Evolutionary conservation across 2,113 vertebrate species (phyloP).

Genomic region (Pachycephala philippinensis): DNA sequence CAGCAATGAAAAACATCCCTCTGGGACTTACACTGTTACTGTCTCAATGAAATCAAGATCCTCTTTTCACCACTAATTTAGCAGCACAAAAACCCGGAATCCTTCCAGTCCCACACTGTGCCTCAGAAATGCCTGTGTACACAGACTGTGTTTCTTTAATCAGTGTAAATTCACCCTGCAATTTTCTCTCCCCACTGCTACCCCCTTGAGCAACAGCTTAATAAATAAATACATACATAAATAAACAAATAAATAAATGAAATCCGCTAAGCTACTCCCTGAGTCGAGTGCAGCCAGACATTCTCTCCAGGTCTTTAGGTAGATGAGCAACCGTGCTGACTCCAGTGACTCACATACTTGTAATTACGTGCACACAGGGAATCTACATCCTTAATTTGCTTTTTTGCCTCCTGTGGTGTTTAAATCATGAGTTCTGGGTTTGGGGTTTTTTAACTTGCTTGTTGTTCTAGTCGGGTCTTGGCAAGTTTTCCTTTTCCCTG

Average conservation of each 20-base stretch:
- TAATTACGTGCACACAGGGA: conserved; percentile 63
- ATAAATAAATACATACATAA: background rate
- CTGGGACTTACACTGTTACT: conserved; percentile 17
- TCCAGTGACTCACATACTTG: conserved; percentile 52
- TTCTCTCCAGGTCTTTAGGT: conserved; percentile 50
- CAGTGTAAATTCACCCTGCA: conserved; percentile 50
- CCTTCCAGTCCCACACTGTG: conserved; percentile 48
- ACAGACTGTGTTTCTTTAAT: conserved; percentile 16
- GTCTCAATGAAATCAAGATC: conserved; percentile 28
- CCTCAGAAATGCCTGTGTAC: background rate
- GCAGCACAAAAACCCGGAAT: conserved; percentile 14
- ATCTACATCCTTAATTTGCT: conserved; percentile 68
- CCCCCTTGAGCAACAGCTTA: conserved; percentile 26
- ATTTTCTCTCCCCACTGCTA: conserved; percentile 41
- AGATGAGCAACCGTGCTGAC: conserved; percentile 54
- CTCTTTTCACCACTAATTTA: conserved; percentile 12
- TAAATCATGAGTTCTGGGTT: conserved; percentile 50
- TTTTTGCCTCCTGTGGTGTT: conserved; percentile 67
- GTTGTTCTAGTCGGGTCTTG: conserved; percentile 40
- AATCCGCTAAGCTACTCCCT: background rate
- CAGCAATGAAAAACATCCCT: background rate
- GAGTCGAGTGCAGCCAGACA: conserved; percentile 23
- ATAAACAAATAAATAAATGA: conserved; percentile 6
- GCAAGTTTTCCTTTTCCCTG: conserved; percentile 52
- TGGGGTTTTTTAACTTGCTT: conserved; percentile 29